Evolutionary conservation across 2,113 vertebrate species (phyloP).

Genomic region (Leptodactylus fuscus): DNA sequence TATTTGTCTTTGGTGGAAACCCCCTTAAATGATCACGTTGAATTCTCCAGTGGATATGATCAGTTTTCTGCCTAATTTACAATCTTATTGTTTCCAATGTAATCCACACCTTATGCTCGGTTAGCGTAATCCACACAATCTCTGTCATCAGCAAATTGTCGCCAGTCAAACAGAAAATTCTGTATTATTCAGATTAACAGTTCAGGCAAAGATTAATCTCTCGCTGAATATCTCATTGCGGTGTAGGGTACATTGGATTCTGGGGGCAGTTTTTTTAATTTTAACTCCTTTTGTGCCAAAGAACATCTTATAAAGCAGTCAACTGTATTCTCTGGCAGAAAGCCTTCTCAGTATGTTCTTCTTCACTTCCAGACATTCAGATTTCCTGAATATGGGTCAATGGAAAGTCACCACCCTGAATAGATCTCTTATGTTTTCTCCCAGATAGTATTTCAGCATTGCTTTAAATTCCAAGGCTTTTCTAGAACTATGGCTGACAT

Average conservation of each 20-base stretch:
- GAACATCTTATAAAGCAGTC: no score
- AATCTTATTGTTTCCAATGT: no score
- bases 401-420: neutral
- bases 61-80: no score
- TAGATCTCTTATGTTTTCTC: neutral
- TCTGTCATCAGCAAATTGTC: neutral
- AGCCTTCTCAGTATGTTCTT: neutral
- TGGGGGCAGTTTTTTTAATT: neutral
- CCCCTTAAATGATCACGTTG: no score
- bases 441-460: neutral
- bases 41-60: no score
- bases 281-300: no score
- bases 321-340: neutral
- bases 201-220: constrained; percentile 28
- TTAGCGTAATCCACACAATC: constrained; percentile 20
- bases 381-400: neutral
- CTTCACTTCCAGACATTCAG: neutral
- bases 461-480: neutral
- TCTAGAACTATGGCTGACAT: no score
- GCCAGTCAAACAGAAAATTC: neutral
- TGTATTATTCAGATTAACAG: constrained; percentile 36
- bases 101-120: constrained; percentile 8
- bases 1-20: no score
- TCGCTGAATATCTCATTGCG: constrained; percentile 4
- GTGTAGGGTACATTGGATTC: neutral